These are phyloP conservation scores for Seira ritae DNA, from an alignment of 2,888 invertebrate genomes.

Conservation along the genomic window DNA sequence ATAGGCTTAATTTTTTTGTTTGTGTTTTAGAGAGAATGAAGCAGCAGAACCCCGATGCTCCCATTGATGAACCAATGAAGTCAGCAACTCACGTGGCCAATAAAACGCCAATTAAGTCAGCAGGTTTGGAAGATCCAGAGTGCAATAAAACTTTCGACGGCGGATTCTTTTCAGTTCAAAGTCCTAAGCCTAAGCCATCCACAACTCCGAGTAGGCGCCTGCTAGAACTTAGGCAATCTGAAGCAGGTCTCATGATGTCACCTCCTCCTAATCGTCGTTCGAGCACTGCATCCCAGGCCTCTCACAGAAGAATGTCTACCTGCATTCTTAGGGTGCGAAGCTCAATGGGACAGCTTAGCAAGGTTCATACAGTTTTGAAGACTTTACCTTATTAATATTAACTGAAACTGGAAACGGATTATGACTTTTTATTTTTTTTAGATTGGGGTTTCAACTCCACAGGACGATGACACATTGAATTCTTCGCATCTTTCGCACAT, in stretches of 20 bases:
- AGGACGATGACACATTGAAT: too few species aligned
- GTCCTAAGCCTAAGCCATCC: constrained; percentile 30
- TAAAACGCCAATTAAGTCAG: not conserved
- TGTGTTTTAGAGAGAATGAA: constrained; percentile 18
- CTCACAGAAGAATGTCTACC: constrained; percentile 21
- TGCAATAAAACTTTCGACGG: constrained; percentile 62
- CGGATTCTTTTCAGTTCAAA: constrained; percentile 57
- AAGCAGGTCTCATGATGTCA: not conserved
- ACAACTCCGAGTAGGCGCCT: not conserved
- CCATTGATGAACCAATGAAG: not conserved
- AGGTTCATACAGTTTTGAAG: constrained; percentile 40
- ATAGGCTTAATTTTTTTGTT: not conserved
- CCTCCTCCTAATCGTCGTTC: constrained; percentile 24
- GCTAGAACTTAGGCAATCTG: not conserved
- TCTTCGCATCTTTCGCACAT: too few species aligned
- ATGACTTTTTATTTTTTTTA: too few species aligned
- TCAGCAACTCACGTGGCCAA: not conserved
- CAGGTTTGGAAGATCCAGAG: not conserved
- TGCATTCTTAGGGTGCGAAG: constrained; percentile 58
- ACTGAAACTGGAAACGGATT: too few species aligned
- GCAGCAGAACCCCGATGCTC: not conserved
- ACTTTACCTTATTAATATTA: too few species aligned
- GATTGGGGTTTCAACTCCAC: too few species aligned
- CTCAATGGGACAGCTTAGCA: constrained; percentile 64
- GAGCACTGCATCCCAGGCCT: constrained; percentile 23